Conservation (phyloP, 2,113 vertebrate genomes). For the Prunella fulvescens region DNA sequence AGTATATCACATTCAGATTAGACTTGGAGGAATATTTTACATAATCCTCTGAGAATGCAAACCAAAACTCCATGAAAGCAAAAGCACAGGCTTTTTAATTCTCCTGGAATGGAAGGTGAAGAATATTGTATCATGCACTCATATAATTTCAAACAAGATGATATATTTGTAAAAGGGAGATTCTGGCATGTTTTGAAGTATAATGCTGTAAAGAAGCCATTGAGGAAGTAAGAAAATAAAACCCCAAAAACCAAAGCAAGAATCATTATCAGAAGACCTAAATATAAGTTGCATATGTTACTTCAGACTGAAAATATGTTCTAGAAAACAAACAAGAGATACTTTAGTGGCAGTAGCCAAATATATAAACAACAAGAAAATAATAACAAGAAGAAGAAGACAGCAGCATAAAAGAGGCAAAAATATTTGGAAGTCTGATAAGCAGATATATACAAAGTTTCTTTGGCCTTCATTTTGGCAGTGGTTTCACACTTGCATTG, state of each 20-base stretch:
- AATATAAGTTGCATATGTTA: not conserved
- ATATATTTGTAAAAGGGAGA: not conserved
- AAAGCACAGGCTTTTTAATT: not conserved
- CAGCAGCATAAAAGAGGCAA: not conserved
- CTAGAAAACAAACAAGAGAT: not conserved
- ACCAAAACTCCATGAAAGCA: not conserved
- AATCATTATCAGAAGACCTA: not conserved
- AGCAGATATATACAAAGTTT: not conserved
- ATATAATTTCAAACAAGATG: not conserved
- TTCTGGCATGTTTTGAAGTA: not conserved
- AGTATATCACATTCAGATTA: not conserved
- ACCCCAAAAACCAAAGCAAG: not conserved
- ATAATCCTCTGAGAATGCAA: not conserved
- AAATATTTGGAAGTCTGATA: not conserved
- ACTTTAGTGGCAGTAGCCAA: not conserved
- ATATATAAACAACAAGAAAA: not conserved
- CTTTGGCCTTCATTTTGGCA: not conserved
- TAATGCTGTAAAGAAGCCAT: not conserved
- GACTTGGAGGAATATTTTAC: not conserved
- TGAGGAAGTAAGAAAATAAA: not conserved
- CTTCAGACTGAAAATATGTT: not conserved
- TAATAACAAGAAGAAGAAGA: not conserved
- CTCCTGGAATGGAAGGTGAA: not conserved
- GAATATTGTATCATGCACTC: not conserved
- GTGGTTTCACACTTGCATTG: not conserved